These are phyloP conservation scores for Simalia tracyae DNA, from an alignment of 2,797 vertebrate species.

Conservation along the genomic window DNA sequence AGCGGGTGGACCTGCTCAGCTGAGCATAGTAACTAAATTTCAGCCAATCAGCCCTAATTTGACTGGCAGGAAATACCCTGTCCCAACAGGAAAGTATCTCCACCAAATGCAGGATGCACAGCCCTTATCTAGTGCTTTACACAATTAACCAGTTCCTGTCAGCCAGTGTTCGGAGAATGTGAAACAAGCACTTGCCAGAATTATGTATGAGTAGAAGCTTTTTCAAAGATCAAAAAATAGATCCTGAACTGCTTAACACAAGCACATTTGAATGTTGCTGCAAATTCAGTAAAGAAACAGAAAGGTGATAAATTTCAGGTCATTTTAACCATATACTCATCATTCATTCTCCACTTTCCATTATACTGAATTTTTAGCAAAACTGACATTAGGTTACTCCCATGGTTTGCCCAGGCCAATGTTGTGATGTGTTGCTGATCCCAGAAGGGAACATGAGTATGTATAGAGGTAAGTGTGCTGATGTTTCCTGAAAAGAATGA, in stretches of 20 bases:
- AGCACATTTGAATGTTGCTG: neutral
- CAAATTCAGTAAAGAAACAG: neutral
- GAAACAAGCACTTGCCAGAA: conserved; percentile 21
- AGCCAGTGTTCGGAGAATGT: conserved; percentile 16
- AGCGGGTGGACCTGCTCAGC: neutral
- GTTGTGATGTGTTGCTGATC: neutral
- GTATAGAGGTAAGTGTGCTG: neutral
- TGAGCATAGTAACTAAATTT: neutral
- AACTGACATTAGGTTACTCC: neutral
- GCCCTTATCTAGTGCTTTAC: conserved; percentile 23
- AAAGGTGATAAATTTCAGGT: neutral
- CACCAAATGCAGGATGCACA: conserved; percentile 24
- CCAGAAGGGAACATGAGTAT: neutral
- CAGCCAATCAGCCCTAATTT: neutral
- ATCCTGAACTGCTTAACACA: neutral
- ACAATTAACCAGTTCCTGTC: conserved; percentile 39
- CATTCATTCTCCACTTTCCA: neutral
- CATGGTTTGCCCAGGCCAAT: neutral
- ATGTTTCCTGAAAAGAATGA: neutral
- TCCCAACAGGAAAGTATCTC: conserved; percentile 31
- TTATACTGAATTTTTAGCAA: neutral
- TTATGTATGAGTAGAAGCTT: too few relatives aligned
- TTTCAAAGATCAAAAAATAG: neutral
- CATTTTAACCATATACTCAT: neutral
- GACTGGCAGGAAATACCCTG: conserved; percentile 26